These are phyloP conservation scores for Montipora sp. DNA, from an alignment of 64 coral and sea anemone species.

Conservation along the genomic window DNA sequence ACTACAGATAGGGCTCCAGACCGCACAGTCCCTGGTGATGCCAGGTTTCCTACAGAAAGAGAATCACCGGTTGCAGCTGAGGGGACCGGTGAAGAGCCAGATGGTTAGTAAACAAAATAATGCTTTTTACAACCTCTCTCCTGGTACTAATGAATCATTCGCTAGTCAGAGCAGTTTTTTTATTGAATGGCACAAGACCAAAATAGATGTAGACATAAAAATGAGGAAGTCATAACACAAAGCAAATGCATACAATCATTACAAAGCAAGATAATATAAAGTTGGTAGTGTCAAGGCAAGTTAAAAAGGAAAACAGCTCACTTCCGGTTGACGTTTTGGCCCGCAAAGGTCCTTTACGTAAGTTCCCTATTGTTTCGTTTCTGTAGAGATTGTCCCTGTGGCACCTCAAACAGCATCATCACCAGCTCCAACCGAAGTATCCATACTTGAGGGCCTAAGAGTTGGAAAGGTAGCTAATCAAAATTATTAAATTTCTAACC, in stretches of 20 bases:
- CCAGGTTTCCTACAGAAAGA: constrained; percentile 59
- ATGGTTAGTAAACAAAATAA: constrained; percentile 7
- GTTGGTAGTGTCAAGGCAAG: too few species aligned
- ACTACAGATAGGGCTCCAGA: constrained; percentile 3
- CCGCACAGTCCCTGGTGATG: constrained; percentile 20
- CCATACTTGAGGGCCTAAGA: constrained; percentile 49
- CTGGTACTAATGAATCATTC: not conserved
- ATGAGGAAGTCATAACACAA: too few species aligned
- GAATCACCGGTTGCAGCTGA: not conserved
- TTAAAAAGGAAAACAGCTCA: too few species aligned
- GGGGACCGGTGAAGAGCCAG: constrained; percentile 11
- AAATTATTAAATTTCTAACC: not conserved
- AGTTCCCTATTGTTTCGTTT: not conserved
- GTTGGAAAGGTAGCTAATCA: constrained; percentile 43
- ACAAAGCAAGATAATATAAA: too few species aligned
- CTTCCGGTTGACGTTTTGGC: too few species aligned
- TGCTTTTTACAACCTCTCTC: not conserved
- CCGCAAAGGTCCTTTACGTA: too few species aligned
- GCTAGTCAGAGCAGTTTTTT: too few species aligned
- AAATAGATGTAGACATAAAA: too few species aligned
- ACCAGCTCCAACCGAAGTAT: constrained; percentile 54
- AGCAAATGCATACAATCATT: too few species aligned
- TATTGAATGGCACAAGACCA: too few species aligned
- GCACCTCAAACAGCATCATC: constrained; percentile 8
- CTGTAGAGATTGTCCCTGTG: not conserved